phyloP scores from a whole-genome alignment of 2,888 invertebrate genomes.

The Agrochola litura region DNA sequence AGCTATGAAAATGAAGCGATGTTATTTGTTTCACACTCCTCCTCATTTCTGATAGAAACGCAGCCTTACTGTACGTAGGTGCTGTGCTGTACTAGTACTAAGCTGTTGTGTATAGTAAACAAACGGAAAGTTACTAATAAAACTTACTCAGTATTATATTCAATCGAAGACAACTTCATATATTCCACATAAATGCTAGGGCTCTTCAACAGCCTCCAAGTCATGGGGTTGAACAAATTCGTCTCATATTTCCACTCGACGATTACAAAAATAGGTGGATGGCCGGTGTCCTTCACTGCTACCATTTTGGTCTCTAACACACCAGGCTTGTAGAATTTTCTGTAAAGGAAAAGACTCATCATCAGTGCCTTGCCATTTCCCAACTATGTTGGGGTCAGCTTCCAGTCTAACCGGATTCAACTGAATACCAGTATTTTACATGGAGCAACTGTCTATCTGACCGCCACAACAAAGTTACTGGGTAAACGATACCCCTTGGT shows the following conservation, averaged over 20 bases:
- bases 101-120: no score
- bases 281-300: slow-evolving; percentile 92
- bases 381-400: no score
- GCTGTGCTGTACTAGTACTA: background rate
- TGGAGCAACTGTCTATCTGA: no score
- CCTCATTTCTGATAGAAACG: background rate
- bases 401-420: no score
- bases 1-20: background rate
- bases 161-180: slow-evolving; percentile 93
- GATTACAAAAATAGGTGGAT: slow-evolving; percentile 92
- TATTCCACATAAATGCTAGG: slow-evolving; percentile 94
- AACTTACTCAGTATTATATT: slow-evolving; percentile 92
- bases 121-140: background rate
- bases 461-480: no score
- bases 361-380: background rate
- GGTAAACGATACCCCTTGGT: no score
- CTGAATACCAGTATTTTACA: no score
- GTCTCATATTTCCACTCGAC: slow-evolving; percentile 95
- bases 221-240: slow-evolving; percentile 95
- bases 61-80: background rate
- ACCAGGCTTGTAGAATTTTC: slow-evolving; percentile 93
- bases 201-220: slow-evolving; percentile 94
- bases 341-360: slow-evolving; percentile 64
- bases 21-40: background rate
- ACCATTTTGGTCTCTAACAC: slow-evolving; percentile 92